A percentile compares a stretch with the other conserved stretches of the same genome.
These are phyloP conservation scores for Meloe dianella DNA, from an alignment of 2,888 invertebrate species.

Conservation along the genomic window DNA sequence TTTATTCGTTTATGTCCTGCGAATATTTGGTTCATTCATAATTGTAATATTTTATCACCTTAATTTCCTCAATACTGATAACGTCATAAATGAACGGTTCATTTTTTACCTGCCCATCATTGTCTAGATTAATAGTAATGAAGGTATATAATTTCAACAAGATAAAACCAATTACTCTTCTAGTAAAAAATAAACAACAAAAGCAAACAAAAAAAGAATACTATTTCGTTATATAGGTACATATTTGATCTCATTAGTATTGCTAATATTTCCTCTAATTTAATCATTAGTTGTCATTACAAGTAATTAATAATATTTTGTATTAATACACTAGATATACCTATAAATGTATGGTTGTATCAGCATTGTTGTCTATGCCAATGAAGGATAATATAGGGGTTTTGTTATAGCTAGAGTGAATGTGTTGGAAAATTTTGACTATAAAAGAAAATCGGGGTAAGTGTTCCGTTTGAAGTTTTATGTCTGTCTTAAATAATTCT, in stretches of 20 bases:
- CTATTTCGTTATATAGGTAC: no score
- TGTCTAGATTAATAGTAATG: slow-evolving; percentile 13
- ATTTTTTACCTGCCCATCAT: slow-evolving; percentile 23
- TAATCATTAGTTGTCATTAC: no score
- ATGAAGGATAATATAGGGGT: background rate
- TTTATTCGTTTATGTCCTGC: slow-evolving; percentile 51
- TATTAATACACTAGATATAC: no score
- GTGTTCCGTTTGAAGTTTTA: slow-evolving; percentile 5
- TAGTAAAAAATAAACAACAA: no score
- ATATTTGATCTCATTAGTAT: no score
- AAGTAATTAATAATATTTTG: no score
- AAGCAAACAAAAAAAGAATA: no score
- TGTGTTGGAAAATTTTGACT: slow-evolving; percentile 3
- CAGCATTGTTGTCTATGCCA: background rate
- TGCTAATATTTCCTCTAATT: no score
- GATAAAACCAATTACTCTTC: background rate
- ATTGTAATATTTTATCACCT: slow-evolving; percentile 51
- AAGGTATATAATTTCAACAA: background rate
- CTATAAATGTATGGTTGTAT: background rate
- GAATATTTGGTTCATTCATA: slow-evolving; percentile 43
- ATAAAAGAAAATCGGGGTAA: background rate
- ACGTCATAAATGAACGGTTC: slow-evolving; percentile 23
- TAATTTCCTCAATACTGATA: slow-evolving; percentile 48
- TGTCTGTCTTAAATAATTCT: slow-evolving; percentile 11
- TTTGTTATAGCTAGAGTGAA: background rate